phyloP scores from a whole-genome alignment of 2,113 vertebrate genomes.

The Rhegmatorhina hoffmannsi region DNA sequence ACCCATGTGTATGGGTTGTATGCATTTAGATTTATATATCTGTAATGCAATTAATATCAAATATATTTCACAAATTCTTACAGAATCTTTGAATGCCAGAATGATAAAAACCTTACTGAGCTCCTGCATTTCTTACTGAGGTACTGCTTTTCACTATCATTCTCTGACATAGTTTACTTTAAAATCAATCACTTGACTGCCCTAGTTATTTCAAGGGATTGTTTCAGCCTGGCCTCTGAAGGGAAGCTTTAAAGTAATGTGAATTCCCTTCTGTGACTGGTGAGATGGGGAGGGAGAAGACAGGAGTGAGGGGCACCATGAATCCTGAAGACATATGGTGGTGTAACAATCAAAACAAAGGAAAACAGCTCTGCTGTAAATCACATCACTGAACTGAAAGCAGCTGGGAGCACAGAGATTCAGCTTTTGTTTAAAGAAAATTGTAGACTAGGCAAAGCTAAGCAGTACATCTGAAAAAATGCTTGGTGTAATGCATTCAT shows the following conservation, averaged over 20 bases:
- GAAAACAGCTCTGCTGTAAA: not conserved
- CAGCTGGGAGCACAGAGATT: not conserved
- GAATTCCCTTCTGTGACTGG: slow-evolving; percentile 13
- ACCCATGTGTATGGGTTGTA: not conserved
- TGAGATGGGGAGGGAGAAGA: not conserved
- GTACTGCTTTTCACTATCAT: not conserved
- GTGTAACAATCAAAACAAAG: not conserved
- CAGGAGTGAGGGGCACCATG: not conserved
- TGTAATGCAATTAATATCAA: not conserved
- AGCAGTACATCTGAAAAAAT: not conserved
- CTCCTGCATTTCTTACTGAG: not conserved
- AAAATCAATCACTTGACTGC: slow-evolving; percentile 7
- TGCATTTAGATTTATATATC: not conserved
- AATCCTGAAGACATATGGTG: slow-evolving; percentile 34
- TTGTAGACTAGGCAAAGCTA: slow-evolving; percentile 17
- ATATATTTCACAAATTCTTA: not conserved
- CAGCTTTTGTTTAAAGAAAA: slow-evolving; percentile 13
- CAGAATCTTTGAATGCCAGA: not conserved
- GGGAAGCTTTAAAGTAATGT: slow-evolving; percentile 4
- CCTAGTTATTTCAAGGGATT: slow-evolving; percentile 41
- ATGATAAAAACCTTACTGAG: not conserved
- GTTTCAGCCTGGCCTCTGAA: slow-evolving; percentile 19
- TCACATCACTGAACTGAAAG: not conserved
- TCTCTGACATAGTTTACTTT: slow-evolving; percentile 9
- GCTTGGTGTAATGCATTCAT: not conserved